A percentile compares a stretch with the other conserved stretches of the same genome.
Evolutionary conservation across 2,113 vertebrate species (phyloP).

Genomic region (Eubucco bourcierii): DNA sequence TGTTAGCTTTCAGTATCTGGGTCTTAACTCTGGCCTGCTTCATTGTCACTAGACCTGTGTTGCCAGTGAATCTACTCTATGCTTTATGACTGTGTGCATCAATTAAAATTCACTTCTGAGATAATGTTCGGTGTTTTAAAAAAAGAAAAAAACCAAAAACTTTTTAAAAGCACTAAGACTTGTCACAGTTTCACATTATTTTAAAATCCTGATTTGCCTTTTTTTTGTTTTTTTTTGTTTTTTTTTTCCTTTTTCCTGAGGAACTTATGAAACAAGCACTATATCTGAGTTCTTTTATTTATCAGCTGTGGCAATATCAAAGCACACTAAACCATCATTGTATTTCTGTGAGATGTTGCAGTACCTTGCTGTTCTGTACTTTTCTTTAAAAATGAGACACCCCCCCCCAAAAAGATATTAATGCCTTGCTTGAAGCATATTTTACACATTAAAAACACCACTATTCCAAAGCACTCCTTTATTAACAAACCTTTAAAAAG

Average conservation of each 20-base stretch:
- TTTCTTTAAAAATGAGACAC: not conserved
- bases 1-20: not conserved
- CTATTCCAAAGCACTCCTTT: not conserved
- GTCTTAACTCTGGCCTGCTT: not conserved
- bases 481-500: not conserved
- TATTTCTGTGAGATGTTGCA: not conserved
- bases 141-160: not conserved
- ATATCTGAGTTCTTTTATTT: not conserved
- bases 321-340: not conserved
- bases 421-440: not conserved
- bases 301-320: not conserved
- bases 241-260: not conserved
- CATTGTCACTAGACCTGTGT: not conserved
- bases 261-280: not conserved
- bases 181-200: not conserved
- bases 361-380: not conserved
- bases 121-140: not conserved
- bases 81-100: not conserved
- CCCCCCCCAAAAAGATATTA: too few species aligned
- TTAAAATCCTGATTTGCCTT: not conserved
- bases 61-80: not conserved
- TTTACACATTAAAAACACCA: not conserved
- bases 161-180: not conserved
- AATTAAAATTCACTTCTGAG: not conserved
- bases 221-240: too few species aligned